Evolutionary conservation across 2,113 vertebrate genomes (phyloP), one percentile per base, ranked within the genome.

Genomic region (Polyodon spathula): DNA sequence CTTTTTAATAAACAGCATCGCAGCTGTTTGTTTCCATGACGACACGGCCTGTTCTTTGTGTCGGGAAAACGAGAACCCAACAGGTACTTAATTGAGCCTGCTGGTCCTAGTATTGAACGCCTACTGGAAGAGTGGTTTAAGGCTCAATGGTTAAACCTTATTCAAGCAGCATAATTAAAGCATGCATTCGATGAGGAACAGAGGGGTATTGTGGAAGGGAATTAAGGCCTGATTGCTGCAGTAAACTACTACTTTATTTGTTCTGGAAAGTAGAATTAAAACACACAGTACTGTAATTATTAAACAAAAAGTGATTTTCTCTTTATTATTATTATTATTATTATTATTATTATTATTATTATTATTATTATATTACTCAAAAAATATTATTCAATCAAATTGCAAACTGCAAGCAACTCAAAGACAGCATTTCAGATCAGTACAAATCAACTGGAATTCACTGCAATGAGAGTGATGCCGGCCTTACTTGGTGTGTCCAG

Each of bases 11-110:
- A 66, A 67, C 66, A 77, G 69, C 69, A 70, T 43, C 55, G 73
- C 73, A 70, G 66, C 59, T 61, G 75, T 68, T 68, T 16, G 80
- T 85, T 75, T 67, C 80, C 71, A 85, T 84, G 76, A 79, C 75
- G 80, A 85, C 78, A 59, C n/a, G 65, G 66, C 58, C 66, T 61
- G 62, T 53, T 63, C 73, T 78, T 81, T 75, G 78, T 74, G 73
- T 71, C 69, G 67, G 62, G 75, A 74, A 76, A 68, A 76, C n/a
- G 16, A 17, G 53, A 54, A 78, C 67, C 75, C 83, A 84, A 84
- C 81, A 82, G 81, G 80, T 84, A 76, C 78, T 78, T 73, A 68
- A 68, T 43, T 70, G 61, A 61, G 68, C 72, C 66, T 62, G 64
- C 67, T 62, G 62, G 67, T 66, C 63, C 60, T 39, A 59, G 68